A percentile compares a stretch with the other conserved stretches of the same genome.
Conservation (phyloP, 2,113 vertebrate species). For the Emberiza fucata region DNA sequence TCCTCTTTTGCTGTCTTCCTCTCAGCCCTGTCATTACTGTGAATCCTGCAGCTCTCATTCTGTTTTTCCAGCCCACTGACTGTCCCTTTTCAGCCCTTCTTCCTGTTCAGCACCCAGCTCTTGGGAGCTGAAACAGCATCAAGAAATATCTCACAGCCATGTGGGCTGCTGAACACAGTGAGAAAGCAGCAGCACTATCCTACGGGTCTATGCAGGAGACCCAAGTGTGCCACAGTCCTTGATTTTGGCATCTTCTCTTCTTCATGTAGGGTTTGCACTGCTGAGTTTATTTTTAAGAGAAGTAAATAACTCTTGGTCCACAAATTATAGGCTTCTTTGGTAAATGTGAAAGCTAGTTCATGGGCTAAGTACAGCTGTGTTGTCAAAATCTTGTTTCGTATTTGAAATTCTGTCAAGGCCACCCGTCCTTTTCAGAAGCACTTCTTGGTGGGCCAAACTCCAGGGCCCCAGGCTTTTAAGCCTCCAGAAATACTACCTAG, state of each 20-base stretch:
- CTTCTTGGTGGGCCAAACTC: background rate
- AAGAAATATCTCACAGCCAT: background rate
- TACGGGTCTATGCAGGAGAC: background rate
- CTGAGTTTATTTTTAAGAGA: slow-evolving; percentile 42
- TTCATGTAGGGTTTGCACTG: background rate
- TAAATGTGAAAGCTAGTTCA: background rate
- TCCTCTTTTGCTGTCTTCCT: background rate
- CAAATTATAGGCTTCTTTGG: slow-evolving; percentile 21
- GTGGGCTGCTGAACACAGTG: background rate
- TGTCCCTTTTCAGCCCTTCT: background rate
- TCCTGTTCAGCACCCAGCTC: background rate
- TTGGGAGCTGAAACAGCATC: background rate
- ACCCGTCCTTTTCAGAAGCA: background rate
- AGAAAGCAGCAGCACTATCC: background rate
- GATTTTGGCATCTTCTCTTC: background rate
- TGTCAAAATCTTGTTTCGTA: background rate
- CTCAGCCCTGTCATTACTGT: background rate
- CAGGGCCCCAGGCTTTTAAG: background rate
- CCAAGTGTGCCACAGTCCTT: background rate
- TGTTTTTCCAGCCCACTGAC: background rate
- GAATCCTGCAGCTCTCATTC: background rate
- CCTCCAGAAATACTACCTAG: background rate
- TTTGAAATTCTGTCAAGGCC: background rate
- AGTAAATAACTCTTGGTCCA: background rate
- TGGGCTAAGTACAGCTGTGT: background rate